Evolutionary conservation across 2,888 invertebrate species (phyloP).

Genomic region (Zygogramma bicolorata): DNA sequence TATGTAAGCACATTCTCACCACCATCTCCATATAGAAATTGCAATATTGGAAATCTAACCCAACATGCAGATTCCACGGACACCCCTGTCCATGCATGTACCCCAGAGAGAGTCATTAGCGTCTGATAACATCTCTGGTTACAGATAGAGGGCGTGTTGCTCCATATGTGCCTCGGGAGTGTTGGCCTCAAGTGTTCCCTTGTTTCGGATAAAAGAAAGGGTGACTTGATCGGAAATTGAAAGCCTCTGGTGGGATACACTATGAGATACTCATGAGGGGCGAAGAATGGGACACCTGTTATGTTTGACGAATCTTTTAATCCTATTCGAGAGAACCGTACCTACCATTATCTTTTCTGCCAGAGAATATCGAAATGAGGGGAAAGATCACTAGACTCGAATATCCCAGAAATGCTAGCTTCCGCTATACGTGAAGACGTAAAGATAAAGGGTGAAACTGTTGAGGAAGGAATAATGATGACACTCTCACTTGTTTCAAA

Average conservation of each 20-base stretch:
- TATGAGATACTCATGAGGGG: slow-evolving; percentile 37
- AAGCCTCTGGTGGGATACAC: slow-evolving; percentile 29
- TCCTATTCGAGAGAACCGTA: slow-evolving; percentile 15
- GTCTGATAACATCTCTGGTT: slow-evolving; percentile 66
- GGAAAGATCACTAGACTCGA: background rate
- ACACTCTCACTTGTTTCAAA: background rate
- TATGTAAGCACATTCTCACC: too few relatives aligned
- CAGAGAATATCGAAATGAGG: background rate
- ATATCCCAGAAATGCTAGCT: too few relatives aligned
- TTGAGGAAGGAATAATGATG: background rate
- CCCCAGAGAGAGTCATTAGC: slow-evolving; percentile 64
- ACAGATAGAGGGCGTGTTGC: slow-evolving; percentile 58
- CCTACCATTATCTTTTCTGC: slow-evolving; percentile 5
- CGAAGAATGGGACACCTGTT: slow-evolving; percentile 38
- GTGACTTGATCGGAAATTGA: slow-evolving; percentile 41
- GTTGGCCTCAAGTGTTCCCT: slow-evolving; percentile 63
- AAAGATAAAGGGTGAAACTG: too few relatives aligned
- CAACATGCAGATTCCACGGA: slow-evolving; percentile 17
- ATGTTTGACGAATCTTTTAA: slow-evolving; percentile 36
- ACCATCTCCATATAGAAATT: too few relatives aligned
- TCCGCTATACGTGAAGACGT: too few relatives aligned
- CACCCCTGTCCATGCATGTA: slow-evolving; percentile 43
- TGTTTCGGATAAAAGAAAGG: slow-evolving; percentile 31
- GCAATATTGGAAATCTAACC: too few relatives aligned
- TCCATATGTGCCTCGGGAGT: slow-evolving; percentile 62